Base-by-base conservation (phyloP, 2,797 vertebrate species). In the Thripadectes ignobilis region DNA sequence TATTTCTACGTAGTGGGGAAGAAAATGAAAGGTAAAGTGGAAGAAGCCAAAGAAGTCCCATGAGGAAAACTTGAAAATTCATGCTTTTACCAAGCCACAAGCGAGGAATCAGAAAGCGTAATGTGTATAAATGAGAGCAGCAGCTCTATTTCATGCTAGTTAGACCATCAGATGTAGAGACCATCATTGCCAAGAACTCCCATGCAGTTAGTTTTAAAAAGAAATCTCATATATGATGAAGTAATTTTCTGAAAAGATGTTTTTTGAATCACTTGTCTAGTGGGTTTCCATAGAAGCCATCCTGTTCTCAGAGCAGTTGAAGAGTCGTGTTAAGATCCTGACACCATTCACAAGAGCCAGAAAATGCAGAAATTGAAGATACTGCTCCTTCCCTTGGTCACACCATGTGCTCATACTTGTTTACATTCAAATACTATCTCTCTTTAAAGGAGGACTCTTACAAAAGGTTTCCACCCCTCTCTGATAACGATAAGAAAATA, bases 91-190 rank as follows among this genome's bases (percentile, higher is more conserved):
- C 86, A 92, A 93, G 85, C 45, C 89, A 80, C 92, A 89, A 96
- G 78, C 83, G 75, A 96, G 88, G 93, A 97, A 96, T 68, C 89
- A 92, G 91, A 91, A 65, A 95, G 89, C 0, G 2, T 92, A 97
- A 96, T 80, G 86, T 94, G 95, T 88, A 96, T 92, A 96, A 96
- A 95, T 80, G 93, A 95, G 89, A 91, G 84, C 75, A 93, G 93
- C 93, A 93, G 95, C 65, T 96, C 92, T 96, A 96, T 97, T 96
- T 97, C 94, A 96, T 96, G 95, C 93, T 96, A 94, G 78, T 96
- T 96, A 96, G 91, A 85, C 91, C 91, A 82, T 96, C 91, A 94
- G 92, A 89, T 88, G 78, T 62, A 88, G 74, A 93, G 67, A 79
- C 49, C 81, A 48, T 93, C 92, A 87, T 34, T 92, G 93, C 94